Evolutionary conservation across 2,113 vertebrate species (phyloP).

Genomic region (Nyctereutes procyonoides): DNA sequence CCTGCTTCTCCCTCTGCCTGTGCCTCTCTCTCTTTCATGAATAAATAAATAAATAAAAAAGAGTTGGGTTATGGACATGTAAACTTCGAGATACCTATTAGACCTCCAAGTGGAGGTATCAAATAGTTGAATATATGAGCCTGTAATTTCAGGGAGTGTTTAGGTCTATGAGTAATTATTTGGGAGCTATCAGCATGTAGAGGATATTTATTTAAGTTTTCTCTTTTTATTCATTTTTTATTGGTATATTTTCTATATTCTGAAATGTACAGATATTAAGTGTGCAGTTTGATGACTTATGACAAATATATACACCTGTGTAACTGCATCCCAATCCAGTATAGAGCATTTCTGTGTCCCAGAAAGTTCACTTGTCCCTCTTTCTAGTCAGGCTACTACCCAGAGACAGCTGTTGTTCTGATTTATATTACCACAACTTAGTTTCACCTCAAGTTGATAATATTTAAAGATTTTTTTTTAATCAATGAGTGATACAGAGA

Average conservation of each 20-base stretch:
- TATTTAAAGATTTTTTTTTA: background rate
- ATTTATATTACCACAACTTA: background rate
- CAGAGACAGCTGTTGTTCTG: background rate
- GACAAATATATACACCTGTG: background rate
- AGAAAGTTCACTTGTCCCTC: background rate
- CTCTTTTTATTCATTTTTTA: background rate
- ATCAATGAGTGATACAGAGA: too few relatives aligned
- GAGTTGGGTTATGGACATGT: background rate
- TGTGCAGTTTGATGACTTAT: background rate
- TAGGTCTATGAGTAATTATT: conserved; percentile 18
- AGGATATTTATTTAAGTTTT: conserved; percentile 10
- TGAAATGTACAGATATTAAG: background rate
- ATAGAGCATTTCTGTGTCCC: background rate
- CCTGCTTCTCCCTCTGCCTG: too few relatives aligned
- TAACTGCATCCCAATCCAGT: background rate
- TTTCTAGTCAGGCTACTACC: background rate
- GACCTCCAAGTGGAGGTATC: background rate
- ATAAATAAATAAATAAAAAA: too few relatives aligned
- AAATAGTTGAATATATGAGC: background rate
- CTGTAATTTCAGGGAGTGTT: background rate
- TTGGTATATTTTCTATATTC: background rate
- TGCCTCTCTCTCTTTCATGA: too few relatives aligned
- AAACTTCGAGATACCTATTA: background rate
- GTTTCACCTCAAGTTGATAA: background rate
- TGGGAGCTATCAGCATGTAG: background rate